phyloP scores from a whole-genome alignment of 2,888 invertebrate genomes.

The Nomada fabriciana region DNA sequence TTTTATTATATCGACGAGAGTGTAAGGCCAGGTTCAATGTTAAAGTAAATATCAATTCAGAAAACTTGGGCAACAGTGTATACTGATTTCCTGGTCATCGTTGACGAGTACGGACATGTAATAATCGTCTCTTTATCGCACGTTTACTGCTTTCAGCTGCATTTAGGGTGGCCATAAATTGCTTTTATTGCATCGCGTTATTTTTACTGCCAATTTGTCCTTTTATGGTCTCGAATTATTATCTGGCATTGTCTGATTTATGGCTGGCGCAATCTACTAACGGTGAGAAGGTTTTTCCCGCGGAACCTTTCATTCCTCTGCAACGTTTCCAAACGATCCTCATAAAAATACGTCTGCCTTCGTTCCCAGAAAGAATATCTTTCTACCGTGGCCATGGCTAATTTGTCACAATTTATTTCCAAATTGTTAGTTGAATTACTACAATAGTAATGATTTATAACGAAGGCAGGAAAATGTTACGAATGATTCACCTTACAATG shows the following conservation, averaged over 20 bases:
- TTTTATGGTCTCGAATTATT: slow-evolving; percentile 40
- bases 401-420: too few relatives aligned
- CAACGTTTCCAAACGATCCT: background rate
- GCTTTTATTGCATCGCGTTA: slow-evolving; percentile 44
- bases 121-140: slow-evolving; percentile 35
- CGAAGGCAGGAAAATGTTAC: too few relatives aligned
- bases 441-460: too few relatives aligned
- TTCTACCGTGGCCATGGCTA: too few relatives aligned
- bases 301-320: background rate
- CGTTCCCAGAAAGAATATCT: too few relatives aligned
- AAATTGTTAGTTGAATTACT: too few relatives aligned
- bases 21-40: background rate
- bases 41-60: slow-evolving; percentile 5
- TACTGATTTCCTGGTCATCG: background rate
- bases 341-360: too few relatives aligned
- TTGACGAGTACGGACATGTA: background rate
- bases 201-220: slow-evolving; percentile 54
- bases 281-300: background rate
- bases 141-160: slow-evolving; percentile 32
- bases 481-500: too few relatives aligned
- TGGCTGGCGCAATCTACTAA: slow-evolving; percentile 3
- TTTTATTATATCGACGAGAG: background rate
- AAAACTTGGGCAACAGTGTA: background rate
- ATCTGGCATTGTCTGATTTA: slow-evolving; percentile 32
- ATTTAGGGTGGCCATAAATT: slow-evolving; percentile 37